Base-by-base conservation (phyloP, 1,140 invertebrate genomes). In the Lasioglossum albipes region DNA sequence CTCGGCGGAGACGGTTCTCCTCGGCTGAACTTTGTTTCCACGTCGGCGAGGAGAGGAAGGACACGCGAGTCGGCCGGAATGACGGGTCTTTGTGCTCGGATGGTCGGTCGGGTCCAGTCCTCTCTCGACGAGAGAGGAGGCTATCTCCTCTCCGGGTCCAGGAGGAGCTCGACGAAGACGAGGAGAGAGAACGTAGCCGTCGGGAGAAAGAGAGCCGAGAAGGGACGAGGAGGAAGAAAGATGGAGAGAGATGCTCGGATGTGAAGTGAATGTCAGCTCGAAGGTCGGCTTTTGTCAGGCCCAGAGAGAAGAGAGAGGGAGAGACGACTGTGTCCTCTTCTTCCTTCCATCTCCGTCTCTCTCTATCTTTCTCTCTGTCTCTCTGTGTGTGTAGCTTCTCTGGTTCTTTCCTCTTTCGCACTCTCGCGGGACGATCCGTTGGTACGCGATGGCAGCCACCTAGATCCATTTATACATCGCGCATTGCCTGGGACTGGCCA, bases 231-330 rank as follows among this genome's bases (percentile, higher is more conserved):
- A 84, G 81, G 76, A 85, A 16, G 57, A 73, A 12, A 31, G 64
- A 68, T 7, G 49, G 27, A 42, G 70, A 70, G 52, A 76, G 75
- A 78, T 66, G 61, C 70, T 83, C 75, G 84, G 68, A 83, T 83
- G 79, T 73, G 86, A 89, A 92, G 91, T 92, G 92, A 93, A 93
- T 92, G 92, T 92, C 91, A 92, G 91, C 89, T 83, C 89, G 92
- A 93, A 93, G 92, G 92, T 91, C 92, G 89, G 91, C 92, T 93
- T 93, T 93, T 93, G 92, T 93, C 92, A 92, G 91, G 87, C 66
- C 75, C 81, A 49, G 72, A 41, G 36, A 13, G 52, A 27, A 27
- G 52, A 82, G 75, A 4, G 45, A 41, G 13, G 27, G 31, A 72
- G 69, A 66, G 61, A 57, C 45, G 36, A 4, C 20, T 12, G 52